Evolutionary conservation across 2,113 vertebrate genomes (phyloP).

Genomic region (Oreochromis niloticus): DNA sequence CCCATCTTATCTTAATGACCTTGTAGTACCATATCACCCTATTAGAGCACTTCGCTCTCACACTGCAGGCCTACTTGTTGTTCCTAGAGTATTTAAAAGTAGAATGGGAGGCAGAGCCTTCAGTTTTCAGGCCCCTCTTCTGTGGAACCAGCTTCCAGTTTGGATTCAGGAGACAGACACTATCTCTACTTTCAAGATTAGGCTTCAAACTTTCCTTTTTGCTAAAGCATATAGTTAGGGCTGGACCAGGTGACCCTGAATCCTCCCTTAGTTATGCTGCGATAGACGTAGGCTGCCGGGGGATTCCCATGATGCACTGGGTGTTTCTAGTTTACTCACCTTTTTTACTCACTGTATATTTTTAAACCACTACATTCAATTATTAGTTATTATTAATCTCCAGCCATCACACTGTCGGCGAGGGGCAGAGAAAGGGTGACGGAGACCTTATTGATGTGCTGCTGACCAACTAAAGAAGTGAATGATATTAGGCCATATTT

Average conservation of each 20-base stretch:
- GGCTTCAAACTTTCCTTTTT: no score
- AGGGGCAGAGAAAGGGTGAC: not conserved
- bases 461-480: not conserved
- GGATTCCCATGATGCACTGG: accelerated
- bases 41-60: accelerated
- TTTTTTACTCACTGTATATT: not conserved
- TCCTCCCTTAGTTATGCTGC: no score
- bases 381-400: not conserved
- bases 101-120: accelerated
- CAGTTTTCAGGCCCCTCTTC: not conserved
- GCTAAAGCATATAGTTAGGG: no score
- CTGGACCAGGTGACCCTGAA: no score
- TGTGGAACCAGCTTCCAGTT: not conserved
- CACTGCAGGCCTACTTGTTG: accelerated
- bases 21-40: not conserved
- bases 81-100: not conserved
- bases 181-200: no score
- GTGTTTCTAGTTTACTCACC: not conserved
- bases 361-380: not conserved
- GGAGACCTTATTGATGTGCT: not conserved
- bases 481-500: accelerated
- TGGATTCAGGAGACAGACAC: no score
- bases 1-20: not conserved
- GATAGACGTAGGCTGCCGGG: accelerated
- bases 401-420: not conserved